Base-by-base conservation (phyloP, 2,888 invertebrate genomes). In the Melieria omissa region DNA sequence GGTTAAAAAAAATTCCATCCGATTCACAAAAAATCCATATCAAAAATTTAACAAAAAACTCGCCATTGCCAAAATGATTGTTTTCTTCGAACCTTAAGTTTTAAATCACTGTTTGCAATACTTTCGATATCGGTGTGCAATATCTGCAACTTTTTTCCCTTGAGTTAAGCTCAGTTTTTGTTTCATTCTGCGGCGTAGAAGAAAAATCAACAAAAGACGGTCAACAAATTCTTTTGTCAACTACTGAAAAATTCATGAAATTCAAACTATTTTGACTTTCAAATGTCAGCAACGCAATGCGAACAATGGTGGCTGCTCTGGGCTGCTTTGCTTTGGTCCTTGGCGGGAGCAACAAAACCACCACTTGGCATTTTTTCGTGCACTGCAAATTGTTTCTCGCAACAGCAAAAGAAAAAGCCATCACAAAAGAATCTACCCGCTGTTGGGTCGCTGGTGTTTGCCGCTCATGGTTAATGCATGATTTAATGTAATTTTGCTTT, bases 401-500 rank as follows among this genome's bases (percentile, higher is more conserved):
- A 52, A 52, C 52, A 52, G 14, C 52, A 12, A 60, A 76, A 81
- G 80, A 83, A 82, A 82, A 78, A 77, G 79, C 75, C 70, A 73
- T 75, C 77, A 80, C 79, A 81, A 82, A 82, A 80, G 14, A 52
- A 29, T 29, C 29, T 29, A 29, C 29, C 29, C 29, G 29, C 29
- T 29, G 29, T 3, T 3, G 29, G 29, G 29, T 29, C 14, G 52
- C 4, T 52, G 14, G 52, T 45, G 41, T 12, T 52, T 61, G 64
- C 60, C 45, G 76, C 84, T 83, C 84, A 83, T 84, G 83, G 79
- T 82, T 83, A 81, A 82, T 84, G 80, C 81, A 85, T 84, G 85
- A 84, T 82, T 80, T 80, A 72, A 68, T 58, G 63, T 46, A 67
- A 72, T 55, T 82, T 79, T 74, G 75, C 75, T 73, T 77, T 80